phyloP scores from a whole-genome alignment of 2,797 vertebrate species.

The Remorina albescens region DNA sequence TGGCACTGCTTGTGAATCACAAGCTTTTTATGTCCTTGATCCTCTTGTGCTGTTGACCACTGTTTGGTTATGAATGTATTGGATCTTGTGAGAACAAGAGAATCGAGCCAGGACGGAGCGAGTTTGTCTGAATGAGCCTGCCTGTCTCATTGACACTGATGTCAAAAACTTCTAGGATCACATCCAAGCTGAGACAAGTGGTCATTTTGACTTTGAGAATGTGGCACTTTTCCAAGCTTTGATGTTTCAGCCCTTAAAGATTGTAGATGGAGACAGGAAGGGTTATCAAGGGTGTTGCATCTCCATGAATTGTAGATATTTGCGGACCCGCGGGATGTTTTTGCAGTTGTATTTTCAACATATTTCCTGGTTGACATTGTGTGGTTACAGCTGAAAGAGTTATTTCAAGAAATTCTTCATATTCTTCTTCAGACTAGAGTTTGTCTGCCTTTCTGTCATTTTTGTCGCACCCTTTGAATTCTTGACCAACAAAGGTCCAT shows the following conservation, averaged over 20 bases:
- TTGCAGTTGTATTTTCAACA: neutral
- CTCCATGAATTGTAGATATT: conserved; percentile 45
- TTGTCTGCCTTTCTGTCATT: too few species aligned
- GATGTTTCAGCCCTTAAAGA: conserved; percentile 62
- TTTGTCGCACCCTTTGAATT: too few species aligned
- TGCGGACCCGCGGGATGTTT: conserved; percentile 15
- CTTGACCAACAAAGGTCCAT: too few species aligned
- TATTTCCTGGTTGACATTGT: conserved; percentile 29
- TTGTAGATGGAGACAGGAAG: conserved; percentile 39
- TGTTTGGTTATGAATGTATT: conserved; percentile 67
- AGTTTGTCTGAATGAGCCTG: conserved; percentile 74
- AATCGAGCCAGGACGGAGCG: conserved; percentile 65
- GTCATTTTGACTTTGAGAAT: conserved; percentile 65
- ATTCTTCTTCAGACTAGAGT: neutral
- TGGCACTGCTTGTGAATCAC: conserved; percentile 55
- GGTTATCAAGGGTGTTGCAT: conserved; percentile 53
- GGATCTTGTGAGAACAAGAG: conserved; percentile 70
- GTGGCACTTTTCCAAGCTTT: conserved; percentile 65
- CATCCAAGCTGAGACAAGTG: conserved; percentile 75
- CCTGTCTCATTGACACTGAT: conserved; percentile 71
- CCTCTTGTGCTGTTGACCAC: conserved; percentile 51
- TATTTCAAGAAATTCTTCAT: neutral
- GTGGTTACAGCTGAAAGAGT: conserved; percentile 21
- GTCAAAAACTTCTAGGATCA: conserved; percentile 77
- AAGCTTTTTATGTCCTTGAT: conserved; percentile 47